phyloP scores from a whole-genome alignment of 2,797 vertebrate species.

The Decapterus maruadsi region DNA sequence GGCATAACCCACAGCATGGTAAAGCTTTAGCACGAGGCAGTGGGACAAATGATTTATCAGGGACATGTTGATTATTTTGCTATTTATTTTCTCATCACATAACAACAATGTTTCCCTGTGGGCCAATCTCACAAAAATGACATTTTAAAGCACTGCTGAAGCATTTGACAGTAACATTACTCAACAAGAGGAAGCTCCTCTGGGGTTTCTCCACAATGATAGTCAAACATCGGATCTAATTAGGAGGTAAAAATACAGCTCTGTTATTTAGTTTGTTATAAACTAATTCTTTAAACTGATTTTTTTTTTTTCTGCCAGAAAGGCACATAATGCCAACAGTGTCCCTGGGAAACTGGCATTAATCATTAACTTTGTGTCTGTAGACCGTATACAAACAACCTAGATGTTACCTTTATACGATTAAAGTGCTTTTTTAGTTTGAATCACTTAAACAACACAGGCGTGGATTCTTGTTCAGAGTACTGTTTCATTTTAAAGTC shows the following conservation, averaged over 20 bases:
- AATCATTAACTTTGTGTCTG: neutral
- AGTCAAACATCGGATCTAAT: conserved; percentile 17
- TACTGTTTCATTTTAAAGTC: neutral
- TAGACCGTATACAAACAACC: neutral
- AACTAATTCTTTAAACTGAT: neutral
- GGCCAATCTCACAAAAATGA: conserved; percentile 22
- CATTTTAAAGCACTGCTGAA: conserved; percentile 5
- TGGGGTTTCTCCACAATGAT: conserved; percentile 5
- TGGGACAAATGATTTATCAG: neutral
- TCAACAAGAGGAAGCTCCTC: conserved; percentile 18
- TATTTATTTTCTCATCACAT: neutral
- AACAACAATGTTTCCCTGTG: neutral
- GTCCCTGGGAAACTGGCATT: neutral
- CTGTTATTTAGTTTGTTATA: neutral
- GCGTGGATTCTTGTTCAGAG: neutral
- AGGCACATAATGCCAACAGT: neutral
- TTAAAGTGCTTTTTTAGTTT: neutral
- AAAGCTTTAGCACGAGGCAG: neutral
- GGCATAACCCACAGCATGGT: neutral
- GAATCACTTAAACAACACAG: neutral
- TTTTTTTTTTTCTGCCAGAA: neutral
- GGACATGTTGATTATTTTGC: neutral
- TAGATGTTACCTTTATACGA: neutral
- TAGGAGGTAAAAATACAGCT: conserved; percentile 11
- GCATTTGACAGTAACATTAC: conserved; percentile 24